Evolutionary conservation across 2,888 invertebrate species (phyloP), one percentile per base, ranked within the genome.

Genomic region (Lochmaea capreae): DNA sequence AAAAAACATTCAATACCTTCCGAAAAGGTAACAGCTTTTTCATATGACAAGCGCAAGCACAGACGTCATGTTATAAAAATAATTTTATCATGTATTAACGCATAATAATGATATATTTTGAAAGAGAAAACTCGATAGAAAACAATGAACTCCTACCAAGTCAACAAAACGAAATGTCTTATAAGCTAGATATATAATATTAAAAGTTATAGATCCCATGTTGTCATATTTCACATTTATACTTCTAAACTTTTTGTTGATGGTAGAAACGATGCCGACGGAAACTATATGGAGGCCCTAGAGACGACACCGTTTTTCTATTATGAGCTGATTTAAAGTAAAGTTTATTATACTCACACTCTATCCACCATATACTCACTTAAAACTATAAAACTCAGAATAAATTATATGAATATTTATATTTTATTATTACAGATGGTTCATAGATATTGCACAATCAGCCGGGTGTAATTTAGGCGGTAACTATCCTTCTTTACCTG

Each of bases 161-260:
- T 54, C 11, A 62, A n/a, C 14, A 26, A 59, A 67, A 67, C 43
- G 61, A 59, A 70, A 71, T 76, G 77, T 79, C 77, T 74, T 77
- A 77, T 78, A 74, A 79, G 67, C 73, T 66, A 67, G 71, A 72
- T 76, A 74, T 79, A 79, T 54, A 10, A 54, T 4, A 54, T 79
- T 77, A 78, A 78, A 79, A 79, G 77, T 79, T 79, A 79, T 78
- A 76, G 76, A 71, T 79, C 79, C 78, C 79, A 65, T 65, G 78
- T 70, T 73, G 74, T 77, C 77, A 74, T 79, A 79, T 77, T 78
- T 79, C 78, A 79, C 78, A 79, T 78, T 78, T 73, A 69, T 69
- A 69, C 69, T 69, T 73, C 59, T 46, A 58, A 73, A 73, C 73
- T 70, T 73, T 73, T 73, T 73, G 73, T 70, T 66, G 70, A 65